Conservation (phyloP, 2,113 vertebrate species). For the Okapia johnstoni region DNA sequence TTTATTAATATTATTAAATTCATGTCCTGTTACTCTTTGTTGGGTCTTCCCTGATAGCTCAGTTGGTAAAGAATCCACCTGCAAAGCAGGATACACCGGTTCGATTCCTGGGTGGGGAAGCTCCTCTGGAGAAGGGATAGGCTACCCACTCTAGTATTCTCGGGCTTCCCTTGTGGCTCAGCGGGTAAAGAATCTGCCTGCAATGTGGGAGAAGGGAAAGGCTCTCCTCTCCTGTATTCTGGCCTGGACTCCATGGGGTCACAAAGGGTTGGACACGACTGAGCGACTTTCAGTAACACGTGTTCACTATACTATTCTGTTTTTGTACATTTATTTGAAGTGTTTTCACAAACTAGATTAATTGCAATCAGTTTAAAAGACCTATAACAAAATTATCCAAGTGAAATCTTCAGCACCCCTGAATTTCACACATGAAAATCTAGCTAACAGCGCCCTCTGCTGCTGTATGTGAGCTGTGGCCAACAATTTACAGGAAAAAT, state of each 20-base stretch:
- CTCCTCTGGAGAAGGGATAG: neutral
- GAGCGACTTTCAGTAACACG: neutral
- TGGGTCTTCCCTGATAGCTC: neutral
- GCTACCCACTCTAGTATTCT: neutral
- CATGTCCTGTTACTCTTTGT: neutral
- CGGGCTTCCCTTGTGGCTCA: neutral
- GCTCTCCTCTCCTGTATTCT: neutral
- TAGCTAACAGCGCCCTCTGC: conserved; percentile 20
- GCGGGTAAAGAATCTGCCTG: neutral
- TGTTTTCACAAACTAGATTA: neutral
- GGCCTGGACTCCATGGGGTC: neutral
- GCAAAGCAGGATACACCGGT: neutral
- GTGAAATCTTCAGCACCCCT: neutral
- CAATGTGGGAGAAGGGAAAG: neutral
- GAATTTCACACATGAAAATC: neutral
- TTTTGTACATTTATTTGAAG: neutral
- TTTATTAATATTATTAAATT: neutral
- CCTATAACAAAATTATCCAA: neutral
- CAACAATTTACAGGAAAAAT: neutral
- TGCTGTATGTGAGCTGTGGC: neutral
- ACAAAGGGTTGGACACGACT: neutral
- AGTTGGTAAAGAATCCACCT: neutral
- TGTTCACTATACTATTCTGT: neutral
- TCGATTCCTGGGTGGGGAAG: neutral
- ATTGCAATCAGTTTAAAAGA: neutral